A percentile compares a stretch with the other conserved stretches of the same genome.
phyloP scores from a whole-genome alignment of 2,888 invertebrate genomes.

The Heliconius charithonia region DNA sequence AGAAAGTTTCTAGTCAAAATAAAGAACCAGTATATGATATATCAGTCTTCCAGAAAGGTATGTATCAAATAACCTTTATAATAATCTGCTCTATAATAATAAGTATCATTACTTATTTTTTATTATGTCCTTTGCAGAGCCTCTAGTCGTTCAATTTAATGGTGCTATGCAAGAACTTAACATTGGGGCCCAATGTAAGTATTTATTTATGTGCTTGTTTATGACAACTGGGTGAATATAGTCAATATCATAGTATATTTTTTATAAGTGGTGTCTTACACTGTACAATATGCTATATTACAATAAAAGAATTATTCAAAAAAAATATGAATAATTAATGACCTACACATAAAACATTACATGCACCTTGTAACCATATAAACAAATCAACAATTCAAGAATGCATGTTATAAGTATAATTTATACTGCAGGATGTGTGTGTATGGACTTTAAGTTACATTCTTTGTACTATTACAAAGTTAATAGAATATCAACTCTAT shows the following conservation, averaged over 20 bases:
- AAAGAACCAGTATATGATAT: conserved; percentile 58
- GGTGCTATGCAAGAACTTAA: conserved; percentile 66
- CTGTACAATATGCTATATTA: not conserved
- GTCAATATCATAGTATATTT: not conserved
- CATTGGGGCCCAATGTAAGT: conserved; percentile 69
- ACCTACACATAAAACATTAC: not conserved
- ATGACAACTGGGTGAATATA: not conserved
- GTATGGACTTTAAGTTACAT: conserved; percentile 51
- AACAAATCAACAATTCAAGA: conserved; percentile 41
- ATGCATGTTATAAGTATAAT: conserved; percentile 69
- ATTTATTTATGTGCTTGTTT: conserved; percentile 42
- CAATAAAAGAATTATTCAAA: conserved; percentile 11
- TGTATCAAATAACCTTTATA: conserved; percentile 22
- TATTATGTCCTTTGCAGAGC: conserved; percentile 60
- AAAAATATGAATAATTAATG: not conserved
- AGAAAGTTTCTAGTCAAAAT: conserved; percentile 64
- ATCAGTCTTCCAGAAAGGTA: conserved; percentile 67
- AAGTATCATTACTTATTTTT: conserved; percentile 16
- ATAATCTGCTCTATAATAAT: conserved; percentile 4
- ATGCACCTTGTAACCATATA: conserved; percentile 21
- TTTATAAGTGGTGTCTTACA: not conserved
- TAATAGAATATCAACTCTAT: conserved; percentile 17
- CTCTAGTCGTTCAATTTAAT: conserved; percentile 73
- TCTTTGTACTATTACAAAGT: conserved; percentile 27
- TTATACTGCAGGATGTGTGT: conserved; percentile 59